Evolutionary conservation across 2,888 invertebrate genomes (phyloP).

Genomic region (Hirtodrosophila alboralis): DNA sequence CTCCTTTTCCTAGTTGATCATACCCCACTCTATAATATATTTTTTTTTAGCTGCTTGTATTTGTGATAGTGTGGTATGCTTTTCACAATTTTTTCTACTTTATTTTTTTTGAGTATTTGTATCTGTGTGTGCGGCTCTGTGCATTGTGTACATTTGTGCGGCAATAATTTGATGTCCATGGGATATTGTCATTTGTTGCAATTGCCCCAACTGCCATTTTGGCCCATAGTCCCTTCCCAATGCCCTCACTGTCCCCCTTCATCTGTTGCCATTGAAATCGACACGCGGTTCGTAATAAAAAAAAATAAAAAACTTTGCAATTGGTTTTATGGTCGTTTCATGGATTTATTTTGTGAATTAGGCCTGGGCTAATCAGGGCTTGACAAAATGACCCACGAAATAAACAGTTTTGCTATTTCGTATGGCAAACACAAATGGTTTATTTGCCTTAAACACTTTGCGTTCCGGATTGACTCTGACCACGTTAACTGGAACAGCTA

Average conservation of each 20-base stretch:
- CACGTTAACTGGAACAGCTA: constrained; percentile 1
- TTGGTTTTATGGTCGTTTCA: constrained; percentile 16
- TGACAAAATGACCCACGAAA: constrained; percentile 67
- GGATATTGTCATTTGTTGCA: constrained; percentile 53
- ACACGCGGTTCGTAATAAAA: constrained; percentile 16
- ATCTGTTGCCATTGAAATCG: constrained; percentile 12
- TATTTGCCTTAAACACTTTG: constrained; percentile 67
- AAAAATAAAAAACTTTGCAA: no score
- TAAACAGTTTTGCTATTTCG: constrained; percentile 53
- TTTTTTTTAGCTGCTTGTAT: no score
- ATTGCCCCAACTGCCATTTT: constrained; percentile 23
- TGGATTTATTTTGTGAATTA: constrained; percentile 32
- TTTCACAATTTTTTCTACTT: not conserved
- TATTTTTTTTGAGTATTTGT: constrained; percentile 1
- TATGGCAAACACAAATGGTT: constrained; percentile 75
- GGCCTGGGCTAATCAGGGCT: constrained; percentile 45
- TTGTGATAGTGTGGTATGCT: not conserved
- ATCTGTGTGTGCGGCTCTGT: constrained; percentile 7
- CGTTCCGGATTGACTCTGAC: constrained; percentile 33
- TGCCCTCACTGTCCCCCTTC: not conserved
- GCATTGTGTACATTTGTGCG: constrained; percentile 53
- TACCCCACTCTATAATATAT: no score
- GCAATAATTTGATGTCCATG: constrained; percentile 62
- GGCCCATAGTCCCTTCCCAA: no score
- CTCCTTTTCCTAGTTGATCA: no score